Base-by-base conservation (phyloP, 1,140 invertebrate genomes). In the Drosophila kurseongensis region DNA sequence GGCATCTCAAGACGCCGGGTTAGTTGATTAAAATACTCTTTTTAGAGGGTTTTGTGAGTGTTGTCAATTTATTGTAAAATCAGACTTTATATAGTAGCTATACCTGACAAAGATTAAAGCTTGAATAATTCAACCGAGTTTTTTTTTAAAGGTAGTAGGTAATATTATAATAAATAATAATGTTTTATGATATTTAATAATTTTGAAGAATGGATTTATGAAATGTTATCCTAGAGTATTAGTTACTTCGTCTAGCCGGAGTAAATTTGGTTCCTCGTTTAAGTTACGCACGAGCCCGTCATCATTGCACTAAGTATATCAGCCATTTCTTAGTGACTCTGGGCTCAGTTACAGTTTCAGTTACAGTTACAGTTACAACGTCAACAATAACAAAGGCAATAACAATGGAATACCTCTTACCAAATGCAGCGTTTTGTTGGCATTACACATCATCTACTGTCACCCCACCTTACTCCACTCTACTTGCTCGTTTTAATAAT, bases 341-440 rank as follows among this genome's bases (percentile, higher is more conserved):
- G 29, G 52, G 60, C 75, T 66, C 68, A 42, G 58, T 74, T 74
- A 71, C 65, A 45, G 56, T 58, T 60, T 61, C 68, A n/a, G n/a
- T n/a, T n/a, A 18, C 18, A 42, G 58, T 74, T 74, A 71, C 45
- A 47, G 50, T 54, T 60, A 67, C 56, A 79, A 77, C 36, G 29
- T 27, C 48, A 57, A 71, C 59, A 36, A 32, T 48, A 58, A 73
- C 40, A 66, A 66, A 13, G 41, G 56, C 62, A 44, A 78, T 54
- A 61, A 78, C 75, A 72, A 72, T 88, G 75, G 75, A 57, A 76
- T 88, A 56, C 65, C 79, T 82, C 83, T 86, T 86, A 60, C 82
- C 82, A 88, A 86, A 86, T 79, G 62, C 55, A 50, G 61, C 79
- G 51, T 88, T 86, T 86, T 86, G 82, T 83, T 88, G 71, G 80